These are phyloP conservation scores for Sebastes fasciatus DNA, from an alignment of 2,113 vertebrate genomes.

Conservation along the genomic window DNA sequence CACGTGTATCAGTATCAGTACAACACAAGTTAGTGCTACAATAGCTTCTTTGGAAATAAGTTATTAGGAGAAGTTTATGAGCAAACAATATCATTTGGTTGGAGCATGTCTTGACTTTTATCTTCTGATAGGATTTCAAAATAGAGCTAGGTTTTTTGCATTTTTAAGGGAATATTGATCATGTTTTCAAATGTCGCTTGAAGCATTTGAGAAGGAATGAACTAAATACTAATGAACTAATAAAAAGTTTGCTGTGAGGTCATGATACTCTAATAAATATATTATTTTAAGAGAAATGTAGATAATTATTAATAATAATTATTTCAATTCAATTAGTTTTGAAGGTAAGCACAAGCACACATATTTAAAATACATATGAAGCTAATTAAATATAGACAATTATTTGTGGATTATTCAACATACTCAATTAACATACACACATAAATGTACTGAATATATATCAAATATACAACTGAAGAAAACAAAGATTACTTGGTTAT, in stretches of 20 bases:
- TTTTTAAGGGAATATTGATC: neutral
- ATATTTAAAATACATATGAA: neutral
- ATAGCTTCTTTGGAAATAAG: neutral
- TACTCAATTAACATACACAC: neutral
- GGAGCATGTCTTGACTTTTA: neutral
- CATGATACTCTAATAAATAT: neutral
- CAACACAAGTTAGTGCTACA: neutral
- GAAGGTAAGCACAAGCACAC: neutral
- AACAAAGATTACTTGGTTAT: neutral
- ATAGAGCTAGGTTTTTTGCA: neutral
- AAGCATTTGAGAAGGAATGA: neutral
- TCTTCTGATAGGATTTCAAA: constrained; percentile 12
- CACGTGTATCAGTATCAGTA: neutral
- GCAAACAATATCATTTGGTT: constrained; percentile 8
- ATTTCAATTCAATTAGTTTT: neutral
- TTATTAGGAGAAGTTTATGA: neutral
- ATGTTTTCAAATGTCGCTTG: constrained; percentile 1
- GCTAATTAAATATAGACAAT: neutral
- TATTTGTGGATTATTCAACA: neutral
- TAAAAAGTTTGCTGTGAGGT: neutral
- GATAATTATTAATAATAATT: neutral
- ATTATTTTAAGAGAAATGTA: neutral
- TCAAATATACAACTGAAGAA: neutral
- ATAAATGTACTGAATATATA: neutral
- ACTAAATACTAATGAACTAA: neutral